Evolutionary conservation across 2,888 invertebrate species (phyloP).

Genomic region (Tenthredo distinguenda): DNA sequence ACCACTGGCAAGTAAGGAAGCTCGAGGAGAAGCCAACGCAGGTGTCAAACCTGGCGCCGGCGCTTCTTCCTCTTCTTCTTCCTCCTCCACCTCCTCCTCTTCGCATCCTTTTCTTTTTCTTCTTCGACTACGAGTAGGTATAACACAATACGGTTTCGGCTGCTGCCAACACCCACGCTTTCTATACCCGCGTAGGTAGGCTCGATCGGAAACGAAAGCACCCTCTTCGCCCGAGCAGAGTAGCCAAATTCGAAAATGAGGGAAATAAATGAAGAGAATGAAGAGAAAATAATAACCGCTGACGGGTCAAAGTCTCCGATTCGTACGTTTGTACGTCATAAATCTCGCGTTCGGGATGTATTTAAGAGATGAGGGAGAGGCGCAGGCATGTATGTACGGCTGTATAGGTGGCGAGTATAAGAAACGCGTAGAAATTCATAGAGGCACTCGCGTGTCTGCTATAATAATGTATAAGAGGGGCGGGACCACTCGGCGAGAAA

Average conservation of each 20-base stretch:
- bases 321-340: no score
- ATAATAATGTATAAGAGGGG: slow-evolving; percentile 78
- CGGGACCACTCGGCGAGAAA: slow-evolving; percentile 65
- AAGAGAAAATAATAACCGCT: no score
- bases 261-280: no score
- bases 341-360: no score
- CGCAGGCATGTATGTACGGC: background rate
- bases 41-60: slow-evolving; percentile 52
- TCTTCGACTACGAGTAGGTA: background rate
- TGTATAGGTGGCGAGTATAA: background rate
- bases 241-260: no score
- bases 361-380: no score
- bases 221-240: no score
- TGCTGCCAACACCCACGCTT: no score
- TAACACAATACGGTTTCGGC: no score
- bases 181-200: no score
- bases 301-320: no score
- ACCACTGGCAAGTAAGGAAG: background rate
- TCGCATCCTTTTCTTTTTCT: background rate
- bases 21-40: slow-evolving; percentile 15
- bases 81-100: background rate
- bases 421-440: slow-evolving; percentile 73
- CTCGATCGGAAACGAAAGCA: no score
- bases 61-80: slow-evolving; percentile 11
- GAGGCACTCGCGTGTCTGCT: slow-evolving; percentile 69